phyloP scores from a whole-genome alignment of 2,888 invertebrate species.

The Trissoscelio sp. region DNA sequence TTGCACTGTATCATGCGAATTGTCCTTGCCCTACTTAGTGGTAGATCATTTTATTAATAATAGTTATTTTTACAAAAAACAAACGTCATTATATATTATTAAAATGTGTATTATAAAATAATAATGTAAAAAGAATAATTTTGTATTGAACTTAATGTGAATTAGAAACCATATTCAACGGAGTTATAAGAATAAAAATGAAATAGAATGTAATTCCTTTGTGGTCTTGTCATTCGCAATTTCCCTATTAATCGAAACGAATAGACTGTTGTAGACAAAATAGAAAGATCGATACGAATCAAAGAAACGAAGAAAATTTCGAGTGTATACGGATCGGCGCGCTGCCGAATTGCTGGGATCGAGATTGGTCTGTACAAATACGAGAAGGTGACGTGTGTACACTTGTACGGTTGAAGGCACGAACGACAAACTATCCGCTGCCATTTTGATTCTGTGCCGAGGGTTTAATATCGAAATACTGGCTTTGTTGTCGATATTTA shows the following conservation, averaged over 20 bases:
- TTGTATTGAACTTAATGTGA: neutral
- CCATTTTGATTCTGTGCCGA: constrained; percentile 63
- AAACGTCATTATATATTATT: neutral
- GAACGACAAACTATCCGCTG: constrained; percentile 55
- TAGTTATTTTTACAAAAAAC: neutral
- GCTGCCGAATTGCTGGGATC: constrained; percentile 72
- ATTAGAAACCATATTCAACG: neutral
- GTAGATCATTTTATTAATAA: neutral
- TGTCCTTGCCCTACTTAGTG: constrained; percentile 18
- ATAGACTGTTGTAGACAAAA: constrained; percentile 44
- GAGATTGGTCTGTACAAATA: constrained; percentile 77
- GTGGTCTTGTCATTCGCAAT: constrained; percentile 7
- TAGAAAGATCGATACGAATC: neutral
- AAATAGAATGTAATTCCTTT: neutral
- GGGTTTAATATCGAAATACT: constrained; percentile 76
- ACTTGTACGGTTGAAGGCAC: constrained; percentile 72
- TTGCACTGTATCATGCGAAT: constrained; percentile 13
- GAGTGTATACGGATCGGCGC: constrained; percentile 71
- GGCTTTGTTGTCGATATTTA: constrained; percentile 76
- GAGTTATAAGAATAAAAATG: neutral
- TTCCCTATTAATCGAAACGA: no score
- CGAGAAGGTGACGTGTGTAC: constrained; percentile 77
- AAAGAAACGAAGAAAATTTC: constrained; percentile 46
- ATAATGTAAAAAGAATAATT: no score
- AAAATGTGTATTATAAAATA: neutral